Evolutionary conservation across 2,888 invertebrate genomes (phyloP).

Genomic region (Synanthedon vespiformis): DNA sequence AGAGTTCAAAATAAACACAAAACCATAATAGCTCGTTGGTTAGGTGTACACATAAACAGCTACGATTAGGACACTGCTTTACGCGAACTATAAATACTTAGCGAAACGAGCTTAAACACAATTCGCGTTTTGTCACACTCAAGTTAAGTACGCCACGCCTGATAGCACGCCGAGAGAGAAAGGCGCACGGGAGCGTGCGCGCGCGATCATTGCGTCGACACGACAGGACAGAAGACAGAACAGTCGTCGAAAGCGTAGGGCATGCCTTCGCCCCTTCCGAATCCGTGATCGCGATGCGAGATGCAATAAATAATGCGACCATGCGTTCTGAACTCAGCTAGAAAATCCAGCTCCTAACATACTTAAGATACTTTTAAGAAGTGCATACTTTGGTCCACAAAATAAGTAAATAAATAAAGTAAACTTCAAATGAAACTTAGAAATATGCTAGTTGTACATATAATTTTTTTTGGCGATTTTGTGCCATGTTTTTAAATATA

Average conservation of each 20-base stretch:
- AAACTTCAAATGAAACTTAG: too few relatives aligned
- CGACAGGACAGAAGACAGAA: conserved; percentile 51
- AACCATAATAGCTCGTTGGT: conserved; percentile 27
- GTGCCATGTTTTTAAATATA: too few relatives aligned
- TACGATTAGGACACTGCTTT: conserved; percentile 26
- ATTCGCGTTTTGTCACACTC: conserved; percentile 47
- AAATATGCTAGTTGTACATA: too few relatives aligned
- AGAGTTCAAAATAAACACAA: conserved; percentile 46
- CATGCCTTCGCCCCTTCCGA: conserved; percentile 63
- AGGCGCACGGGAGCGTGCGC: conserved; percentile 41
- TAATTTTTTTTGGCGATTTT: too few relatives aligned
- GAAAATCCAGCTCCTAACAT: too few relatives aligned
- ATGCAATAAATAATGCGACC: conserved; percentile 54
- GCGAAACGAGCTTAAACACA: conserved; percentile 40
- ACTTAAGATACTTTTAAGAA: too few relatives aligned
- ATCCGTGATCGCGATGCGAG: conserved; percentile 55
- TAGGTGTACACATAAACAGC: conserved; percentile 38
- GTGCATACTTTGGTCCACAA: too few relatives aligned
- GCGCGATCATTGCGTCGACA: conserved; percentile 55
- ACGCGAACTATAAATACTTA: conserved; percentile 37
- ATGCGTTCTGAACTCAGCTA: neutral
- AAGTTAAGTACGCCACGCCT: conserved; percentile 6
- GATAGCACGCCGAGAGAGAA: conserved; percentile 21
- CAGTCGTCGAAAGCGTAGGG: conserved; percentile 44
- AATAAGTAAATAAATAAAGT: too few relatives aligned